Base-by-base conservation (phyloP, 1,140 invertebrate species). In the Campodea augens region DNA sequence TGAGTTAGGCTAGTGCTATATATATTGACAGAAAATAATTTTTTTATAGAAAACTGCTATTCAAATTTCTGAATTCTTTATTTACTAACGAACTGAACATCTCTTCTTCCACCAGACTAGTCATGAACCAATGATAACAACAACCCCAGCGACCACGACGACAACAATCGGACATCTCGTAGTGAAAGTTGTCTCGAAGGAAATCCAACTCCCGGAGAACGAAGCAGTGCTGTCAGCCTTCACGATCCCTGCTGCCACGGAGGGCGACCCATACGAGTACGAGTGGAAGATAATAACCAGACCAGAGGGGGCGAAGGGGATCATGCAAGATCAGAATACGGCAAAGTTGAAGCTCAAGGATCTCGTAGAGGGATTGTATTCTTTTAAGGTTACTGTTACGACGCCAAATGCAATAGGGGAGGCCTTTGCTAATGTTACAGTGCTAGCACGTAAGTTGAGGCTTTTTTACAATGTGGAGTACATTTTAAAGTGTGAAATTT, bases 351-450 rank as follows among this genome's bases (percentile, higher is more conserved):
- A 78, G 50, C 61, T 87, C 5, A 78, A 71, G 25, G 77, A 85
- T 55, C 64, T 87, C 1, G 78, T 76, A 0, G 81, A 85, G 59
- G 90, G 90, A 1, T 61, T 86, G 32, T 96, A 93, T 57, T 76
- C 74, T 32, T 91, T 95, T 58, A 84, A 86, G 64, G 82, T 93
- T 25, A 75, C 71, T 37, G 88, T 88, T 0, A 82, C 73, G 5
- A 75, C 70, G 49, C 60, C 66, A 2, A 74, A 73, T 52, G 74
- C 77, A 25, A 81, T 75, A 61, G 89, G 88, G 19, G 81, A 88
- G 59, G 78, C 82, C 0, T 76, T 75, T 54, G 87, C 85, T 1
- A 92, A 92, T 62, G 82, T 95, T 1, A 90, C 83, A n/a, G 89
- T 95, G 20, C 59, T 83, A 51, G 82, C 88, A 49, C 69, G 76